Evolutionary conservation across 2,888 invertebrate genomes (phyloP).

Genomic region (Patella ulyssiponensis): DNA sequence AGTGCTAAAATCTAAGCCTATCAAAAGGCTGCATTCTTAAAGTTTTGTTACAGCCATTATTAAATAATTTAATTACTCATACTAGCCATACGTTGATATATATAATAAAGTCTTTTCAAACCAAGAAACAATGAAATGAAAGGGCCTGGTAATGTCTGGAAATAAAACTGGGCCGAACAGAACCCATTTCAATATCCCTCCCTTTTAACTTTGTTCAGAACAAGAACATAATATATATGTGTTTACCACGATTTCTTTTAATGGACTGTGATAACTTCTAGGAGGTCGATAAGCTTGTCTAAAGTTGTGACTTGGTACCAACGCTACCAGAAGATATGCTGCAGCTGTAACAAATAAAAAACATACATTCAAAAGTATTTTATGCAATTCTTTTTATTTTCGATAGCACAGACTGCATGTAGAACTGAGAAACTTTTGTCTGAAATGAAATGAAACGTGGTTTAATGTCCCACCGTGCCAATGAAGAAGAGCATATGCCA

Average conservation of each 20-base stretch:
- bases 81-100: too few species aligned
- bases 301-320: conserved; percentile 92
- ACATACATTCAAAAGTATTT: background rate
- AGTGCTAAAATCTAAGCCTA: too few species aligned
- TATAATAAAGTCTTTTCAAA: background rate
- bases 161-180: background rate
- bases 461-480: too few species aligned
- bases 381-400: too few species aligned
- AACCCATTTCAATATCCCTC: background rate
- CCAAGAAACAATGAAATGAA: background rate
- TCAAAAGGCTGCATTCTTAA: too few species aligned
- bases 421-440: background rate
- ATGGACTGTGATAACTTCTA: conserved; percentile 75
- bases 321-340: conserved; percentile 88
- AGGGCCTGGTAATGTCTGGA: background rate
- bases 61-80: too few species aligned
- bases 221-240: background rate
- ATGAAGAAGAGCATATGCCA: too few species aligned
- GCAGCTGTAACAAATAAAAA: conserved; percentile 78
- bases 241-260: conserved; percentile 73
- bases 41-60: too few species aligned
- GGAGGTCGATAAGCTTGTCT: conserved; percentile 85
- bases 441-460: background rate
- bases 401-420: too few species aligned
- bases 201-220: background rate